Conservation (phyloP, 2,888 invertebrate genomes). For the Spatulosminthurus flaviceps region DNA sequence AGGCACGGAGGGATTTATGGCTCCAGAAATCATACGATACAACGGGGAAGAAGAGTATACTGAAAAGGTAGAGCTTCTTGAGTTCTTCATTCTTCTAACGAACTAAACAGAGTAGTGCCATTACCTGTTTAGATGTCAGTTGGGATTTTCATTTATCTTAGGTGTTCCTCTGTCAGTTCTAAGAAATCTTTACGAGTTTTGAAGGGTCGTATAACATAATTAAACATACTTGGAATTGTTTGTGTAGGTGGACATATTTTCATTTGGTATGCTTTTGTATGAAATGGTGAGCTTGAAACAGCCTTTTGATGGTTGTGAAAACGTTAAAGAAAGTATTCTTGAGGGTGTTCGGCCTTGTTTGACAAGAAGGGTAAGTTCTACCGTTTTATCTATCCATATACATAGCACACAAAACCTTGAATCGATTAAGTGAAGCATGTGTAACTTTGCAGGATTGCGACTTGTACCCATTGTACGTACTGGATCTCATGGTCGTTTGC, state of each 20-base stretch:
- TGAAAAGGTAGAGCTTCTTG: slow-evolving; percentile 85
- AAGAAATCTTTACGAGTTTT: background rate
- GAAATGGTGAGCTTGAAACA: slow-evolving; percentile 91
- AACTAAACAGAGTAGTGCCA: too few species aligned
- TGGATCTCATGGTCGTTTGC: slow-evolving; percentile 95
- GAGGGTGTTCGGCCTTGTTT: slow-evolving; percentile 93
- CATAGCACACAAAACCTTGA: background rate
- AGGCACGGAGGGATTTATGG: slow-evolving; percentile 99
- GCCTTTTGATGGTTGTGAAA: slow-evolving; percentile 96
- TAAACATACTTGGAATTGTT: background rate
- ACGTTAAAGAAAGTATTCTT: slow-evolving; percentile 94
- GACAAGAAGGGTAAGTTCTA: slow-evolving; percentile 75
- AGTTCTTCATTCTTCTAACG: too few species aligned
- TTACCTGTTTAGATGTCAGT: too few species aligned
- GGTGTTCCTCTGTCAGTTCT: too few species aligned
- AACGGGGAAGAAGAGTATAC: slow-evolving; percentile 99
- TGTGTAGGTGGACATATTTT: slow-evolving; percentile 91
- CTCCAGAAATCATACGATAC: slow-evolving; percentile 97
- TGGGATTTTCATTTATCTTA: too few species aligned
- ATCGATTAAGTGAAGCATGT: background rate
- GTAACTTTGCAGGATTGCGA: slow-evolving; percentile 56
- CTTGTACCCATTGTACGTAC: slow-evolving; percentile 83
- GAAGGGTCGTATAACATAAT: background rate
- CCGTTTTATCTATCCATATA: slow-evolving; percentile 22
- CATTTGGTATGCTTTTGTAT: slow-evolving; percentile 98